These are phyloP conservation scores for Archips xylosteana DNA, from an alignment of 2,888 invertebrate genomes.

Conservation along the genomic window DNA sequence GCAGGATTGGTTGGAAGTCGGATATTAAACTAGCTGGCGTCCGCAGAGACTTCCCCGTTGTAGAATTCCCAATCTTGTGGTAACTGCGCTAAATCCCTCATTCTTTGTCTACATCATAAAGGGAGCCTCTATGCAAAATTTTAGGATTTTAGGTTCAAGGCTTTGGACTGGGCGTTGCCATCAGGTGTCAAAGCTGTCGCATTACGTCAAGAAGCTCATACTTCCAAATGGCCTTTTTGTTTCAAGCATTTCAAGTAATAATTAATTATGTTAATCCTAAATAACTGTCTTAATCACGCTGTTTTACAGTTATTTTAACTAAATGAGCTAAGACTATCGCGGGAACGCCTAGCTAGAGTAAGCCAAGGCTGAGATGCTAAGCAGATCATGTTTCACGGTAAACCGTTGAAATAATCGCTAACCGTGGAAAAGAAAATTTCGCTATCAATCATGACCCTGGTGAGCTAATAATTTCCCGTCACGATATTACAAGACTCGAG, in stretches of 20 bases:
- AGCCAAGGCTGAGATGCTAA: slow-evolving; percentile 75
- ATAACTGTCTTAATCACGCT: slow-evolving; percentile 53
- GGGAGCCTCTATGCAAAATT: too few relatives aligned
- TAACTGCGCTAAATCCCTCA: too few relatives aligned
- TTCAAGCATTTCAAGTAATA: slow-evolving; percentile 6
- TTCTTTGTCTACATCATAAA: too few relatives aligned
- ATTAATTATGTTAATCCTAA: slow-evolving; percentile 18
- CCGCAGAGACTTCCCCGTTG: too few relatives aligned
- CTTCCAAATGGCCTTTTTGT: background rate
- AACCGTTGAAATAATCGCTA: slow-evolving; percentile 31
- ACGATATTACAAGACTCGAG: slow-evolving; percentile 36
- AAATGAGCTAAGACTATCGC: slow-evolving; percentile 62
- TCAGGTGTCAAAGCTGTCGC: background rate
- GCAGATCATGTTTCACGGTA: slow-evolving; percentile 70
- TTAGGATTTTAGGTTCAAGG: too few relatives aligned
- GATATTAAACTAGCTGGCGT: too few relatives aligned
- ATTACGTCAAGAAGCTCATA: background rate
- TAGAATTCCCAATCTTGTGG: too few relatives aligned
- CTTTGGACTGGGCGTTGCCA: background rate
- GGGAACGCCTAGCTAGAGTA: slow-evolving; percentile 64
- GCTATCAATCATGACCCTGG: slow-evolving; percentile 39
- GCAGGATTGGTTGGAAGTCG: too few relatives aligned
- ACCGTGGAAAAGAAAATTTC: slow-evolving; percentile 33
- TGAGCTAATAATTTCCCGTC: slow-evolving; percentile 42
- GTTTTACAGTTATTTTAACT: slow-evolving; percentile 49